Evolutionary conservation across 2,888 invertebrate species (phyloP), one percentile per base, ranked within the genome.

Genomic region (Pasiphila rectangulata): DNA sequence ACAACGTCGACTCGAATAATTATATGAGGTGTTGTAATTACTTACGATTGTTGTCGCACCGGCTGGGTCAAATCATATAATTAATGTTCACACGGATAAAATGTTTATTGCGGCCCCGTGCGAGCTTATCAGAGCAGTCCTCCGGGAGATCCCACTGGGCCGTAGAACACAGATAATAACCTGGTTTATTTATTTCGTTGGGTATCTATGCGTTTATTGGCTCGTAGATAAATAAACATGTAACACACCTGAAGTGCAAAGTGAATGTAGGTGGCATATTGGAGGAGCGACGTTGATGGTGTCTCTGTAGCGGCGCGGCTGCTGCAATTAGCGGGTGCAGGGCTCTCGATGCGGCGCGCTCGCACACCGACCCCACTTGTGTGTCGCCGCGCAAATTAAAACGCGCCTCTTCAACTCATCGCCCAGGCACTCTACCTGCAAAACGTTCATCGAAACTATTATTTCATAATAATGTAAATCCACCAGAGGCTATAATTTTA

Each of bases 361-460:
- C 80, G 64, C 17, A 72, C 77, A 69, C 75, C 67, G 75, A 75
- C 67, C 69, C 80, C 83, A 83, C 85, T 87, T 73, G 74, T 83
- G 77, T 86, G 85, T 83, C 87, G 84, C 81, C 81, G 79, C 81
- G 83, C 84, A 87, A 88, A 87, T 87, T 88, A 86, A 88, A 88
- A 87, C 82, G 77, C 75, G 67, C 68, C 83, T 77, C 87, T 87
- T 75, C 74, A 84, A 79, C 70, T 67, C 72, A 80, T 83, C 77
- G 71, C 74, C n/a, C 63, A 37, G 27, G 32, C 71, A 67, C 78
- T 79, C 78, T 68, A 78, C 75, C 70, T 74, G 75, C 73, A 72
- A 79, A 80, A 79, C 75, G 78, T 75, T 76, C 65, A 76, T 78
- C 69, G 75, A 69, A 71, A 75, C 67, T 72, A 74, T n/a, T n/a